A percentile compares a stretch with the other conserved stretches of the same genome.
Conservation (phyloP, 2,888 invertebrate species). For the Phyto melanocephala region DNA sequence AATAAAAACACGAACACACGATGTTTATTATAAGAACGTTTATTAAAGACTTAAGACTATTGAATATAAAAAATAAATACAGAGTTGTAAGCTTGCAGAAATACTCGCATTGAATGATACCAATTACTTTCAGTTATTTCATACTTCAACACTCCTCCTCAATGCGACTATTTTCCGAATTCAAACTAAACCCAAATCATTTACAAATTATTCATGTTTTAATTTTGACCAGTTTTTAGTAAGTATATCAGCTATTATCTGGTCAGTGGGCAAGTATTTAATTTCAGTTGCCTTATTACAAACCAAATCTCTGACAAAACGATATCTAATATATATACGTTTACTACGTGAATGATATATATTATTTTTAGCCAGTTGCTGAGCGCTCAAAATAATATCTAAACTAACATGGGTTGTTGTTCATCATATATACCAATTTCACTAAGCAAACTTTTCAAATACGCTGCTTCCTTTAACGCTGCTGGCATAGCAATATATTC, state of each 20-base stretch:
- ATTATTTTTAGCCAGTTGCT: constrained; percentile 20
- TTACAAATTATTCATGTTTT: constrained; percentile 25
- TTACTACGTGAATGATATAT: constrained; percentile 40
- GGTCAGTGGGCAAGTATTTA: constrained; percentile 21
- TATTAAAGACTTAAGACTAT: background rate
- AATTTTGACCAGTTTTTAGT: constrained; percentile 27
- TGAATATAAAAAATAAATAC: background rate
- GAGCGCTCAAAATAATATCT: constrained; percentile 41
- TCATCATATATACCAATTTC: background rate
- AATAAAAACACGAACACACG: background rate
- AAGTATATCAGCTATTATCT: constrained; percentile 21
- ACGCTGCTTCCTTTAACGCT: constrained; percentile 5
- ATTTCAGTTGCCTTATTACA: constrained; percentile 4
- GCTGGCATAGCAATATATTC: constrained; percentile 18
- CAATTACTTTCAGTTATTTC: background rate
- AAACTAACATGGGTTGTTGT: background rate
- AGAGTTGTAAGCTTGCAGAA: background rate
- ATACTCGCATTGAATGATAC: background rate
- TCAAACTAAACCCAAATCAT: background rate
- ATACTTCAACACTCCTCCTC: background rate
- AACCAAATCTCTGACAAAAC: constrained; percentile 35
- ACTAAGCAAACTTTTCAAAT: background rate
- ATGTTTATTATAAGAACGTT: background rate
- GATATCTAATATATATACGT: constrained; percentile 46
- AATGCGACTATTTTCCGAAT: background rate